Base-by-base conservation (phyloP, 2,797 vertebrate species). In the Sarcophilus harrisii region DNA sequence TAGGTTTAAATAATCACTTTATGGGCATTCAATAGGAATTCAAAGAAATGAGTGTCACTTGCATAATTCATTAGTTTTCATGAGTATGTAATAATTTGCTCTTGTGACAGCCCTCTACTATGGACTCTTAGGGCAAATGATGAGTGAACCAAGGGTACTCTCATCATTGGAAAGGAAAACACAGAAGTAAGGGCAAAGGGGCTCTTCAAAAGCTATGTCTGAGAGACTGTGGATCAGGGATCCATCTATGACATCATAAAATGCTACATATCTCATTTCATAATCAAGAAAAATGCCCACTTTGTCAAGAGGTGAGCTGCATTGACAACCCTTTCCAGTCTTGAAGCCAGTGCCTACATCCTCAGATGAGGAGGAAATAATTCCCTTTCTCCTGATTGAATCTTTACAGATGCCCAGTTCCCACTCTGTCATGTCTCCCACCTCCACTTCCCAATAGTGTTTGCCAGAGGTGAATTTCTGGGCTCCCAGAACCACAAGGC, bases 331-430 rank as follows among this genome's bases (percentile, higher is more conserved):
- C 92, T 98, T 0, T 57, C 87, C 52, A 92, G 58, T 54, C 95
- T 94, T 12, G 92, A 91, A 94, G 90, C 94, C 93, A 94, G n/a
- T n/a, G n/a, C n/a, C 96, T 98, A 98, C 98, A 10, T 66, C 97
- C 8, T 94, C 52, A 0, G 98, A 57, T 57, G 14, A 57, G 14
- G 10, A 57, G 14, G 57, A 4, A 10, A 57, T 1, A 1, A 57
- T 1, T 4, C 3, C 57, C 57, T 57, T 57, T 57, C 57, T 57
- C 1, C 57, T 57, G 57, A 57, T 10, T 57, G 57, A 57, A 57
- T 57, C 57, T 57, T 57, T 57, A 57, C 4, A 57, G 59, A 60
- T 60, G 59, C 59, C 59, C 28, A 60, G 0, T 60, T 60, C 28
- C 59, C 59, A 60, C 9, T 29, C 59, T 60, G 59, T 60, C 59